Base-by-base conservation (phyloP, 2,113 vertebrate species). In the Osmerus eperlanus region DNA sequence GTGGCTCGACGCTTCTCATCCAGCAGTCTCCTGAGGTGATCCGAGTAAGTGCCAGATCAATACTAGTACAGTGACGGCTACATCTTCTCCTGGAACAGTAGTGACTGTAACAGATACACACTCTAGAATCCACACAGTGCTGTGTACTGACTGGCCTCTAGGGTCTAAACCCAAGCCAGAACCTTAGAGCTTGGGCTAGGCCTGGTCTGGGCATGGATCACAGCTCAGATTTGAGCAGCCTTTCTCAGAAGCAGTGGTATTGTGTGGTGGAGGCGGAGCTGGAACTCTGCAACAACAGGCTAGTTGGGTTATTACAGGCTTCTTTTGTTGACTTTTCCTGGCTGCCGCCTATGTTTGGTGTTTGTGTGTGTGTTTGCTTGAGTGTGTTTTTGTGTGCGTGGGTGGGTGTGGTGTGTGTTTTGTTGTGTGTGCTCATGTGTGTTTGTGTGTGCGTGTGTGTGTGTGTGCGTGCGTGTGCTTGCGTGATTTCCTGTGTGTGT, bases 11-110 rank as follows among this genome's bases (percentile, higher is more conserved):
- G 16, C 88, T 96, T 70, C 93, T 95, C 75, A 95, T 98, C 91
- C 97, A 97, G 83, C 97, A 98, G 87, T 93, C 89, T 12, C 95
- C 97, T 81, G 97, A 98, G 78, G 91, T 97, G 79, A 95, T 98
- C 83, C 94, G 96, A 88, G 97, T 99, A 93, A 95, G 96, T 90
- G 23, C 59, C 19, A 3, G 9, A 47, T 47, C 41, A 11, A 7
- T 11, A 12, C 41, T 11, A 47, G 41, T 47, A 47, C 41, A 47
- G 41, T 9, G 41, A 47, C 9, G 41, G 41, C 7, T 5, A 47
- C 6, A 47, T 47, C 41, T 47, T 36, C 5, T 36, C 7, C 32
- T 36, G 32, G 32, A 36, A 9, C 41, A 47, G 41, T 47, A 47
- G 41, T 47, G 41, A 47, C 41, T 12, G 32, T 36, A 47, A 47